Evolutionary conservation across 2,797 vertebrate species (phyloP).

Genomic region (Clarias pachynema): DNA sequence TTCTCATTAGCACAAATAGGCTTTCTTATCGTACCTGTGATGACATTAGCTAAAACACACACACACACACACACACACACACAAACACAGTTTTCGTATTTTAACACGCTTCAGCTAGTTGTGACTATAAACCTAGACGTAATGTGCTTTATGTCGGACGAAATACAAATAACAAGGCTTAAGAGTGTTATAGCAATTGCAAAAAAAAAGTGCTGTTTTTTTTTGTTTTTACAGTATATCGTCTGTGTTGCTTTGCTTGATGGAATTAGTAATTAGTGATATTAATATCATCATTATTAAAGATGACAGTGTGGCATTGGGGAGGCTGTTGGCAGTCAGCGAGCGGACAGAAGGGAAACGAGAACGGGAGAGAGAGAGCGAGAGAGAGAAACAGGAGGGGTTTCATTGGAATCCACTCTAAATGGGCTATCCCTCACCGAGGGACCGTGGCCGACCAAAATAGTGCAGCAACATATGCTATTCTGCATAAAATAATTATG

Average conservation of each 20-base stretch:
- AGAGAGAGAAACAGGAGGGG: slow-evolving; percentile 25
- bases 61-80: not conserved
- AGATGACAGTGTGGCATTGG: slow-evolving; percentile 14
- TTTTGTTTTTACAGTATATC: not conserved
- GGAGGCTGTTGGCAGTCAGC: slow-evolving; percentile 48
- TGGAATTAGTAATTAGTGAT: slow-evolving; percentile 21
- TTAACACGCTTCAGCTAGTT: not conserved
- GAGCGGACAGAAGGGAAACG: slow-evolving; percentile 42
- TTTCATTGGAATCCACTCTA: slow-evolving; percentile 48
- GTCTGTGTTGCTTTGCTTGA: not conserved
- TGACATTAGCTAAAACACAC: not conserved
- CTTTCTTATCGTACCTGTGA: not conserved
- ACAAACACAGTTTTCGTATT: not conserved
- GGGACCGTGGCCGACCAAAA: slow-evolving; percentile 42
- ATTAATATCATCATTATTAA: slow-evolving; percentile 24
- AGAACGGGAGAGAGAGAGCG: slow-evolving; percentile 29
- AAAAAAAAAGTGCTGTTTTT: slow-evolving; percentile 3
- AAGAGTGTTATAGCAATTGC: not conserved
- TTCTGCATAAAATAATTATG: slow-evolving; percentile 52
- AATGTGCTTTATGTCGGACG: not conserved
- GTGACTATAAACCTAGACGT: not conserved
- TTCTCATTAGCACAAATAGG: not conserved
- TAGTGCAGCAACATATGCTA: slow-evolving; percentile 52
- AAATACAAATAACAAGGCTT: not conserved
- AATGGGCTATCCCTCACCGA: slow-evolving; percentile 48